Conservation (phyloP, 2,888 invertebrate species). For the Lottia gigantea region DNA sequence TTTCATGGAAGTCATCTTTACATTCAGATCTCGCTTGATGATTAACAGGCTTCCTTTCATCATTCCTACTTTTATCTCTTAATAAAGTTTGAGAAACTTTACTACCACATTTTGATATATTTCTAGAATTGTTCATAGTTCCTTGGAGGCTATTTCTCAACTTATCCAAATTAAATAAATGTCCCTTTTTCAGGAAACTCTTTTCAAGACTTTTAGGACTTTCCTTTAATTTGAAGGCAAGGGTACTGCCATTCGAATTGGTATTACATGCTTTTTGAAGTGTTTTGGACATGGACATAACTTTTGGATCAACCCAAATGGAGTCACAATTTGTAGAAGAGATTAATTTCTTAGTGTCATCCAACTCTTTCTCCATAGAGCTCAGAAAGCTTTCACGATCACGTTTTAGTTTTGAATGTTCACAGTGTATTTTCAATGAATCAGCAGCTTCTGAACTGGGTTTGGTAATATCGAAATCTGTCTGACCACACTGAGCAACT, state of each 20-base stretch:
- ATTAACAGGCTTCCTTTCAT: too few relatives aligned
- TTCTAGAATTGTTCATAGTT: background rate
- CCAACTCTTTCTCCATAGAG: background rate
- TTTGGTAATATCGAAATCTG: too few relatives aligned
- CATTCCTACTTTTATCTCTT: too few relatives aligned
- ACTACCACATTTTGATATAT: too few relatives aligned
- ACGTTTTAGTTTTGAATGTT: background rate
- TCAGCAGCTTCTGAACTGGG: too few relatives aligned
- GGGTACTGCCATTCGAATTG: constrained; percentile 10
- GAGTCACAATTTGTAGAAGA: background rate
- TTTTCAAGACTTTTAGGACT: background rate
- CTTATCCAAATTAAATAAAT: constrained; percentile 20
- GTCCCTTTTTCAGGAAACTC: constrained; percentile 2
- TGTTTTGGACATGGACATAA: constrained; percentile 19
- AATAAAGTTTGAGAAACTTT: too few relatives aligned
- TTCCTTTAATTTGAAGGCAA: background rate
- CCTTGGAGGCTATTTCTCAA: constrained; percentile 20
- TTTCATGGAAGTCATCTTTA: too few relatives aligned
- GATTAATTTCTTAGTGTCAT: background rate
- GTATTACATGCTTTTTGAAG: constrained; percentile 18
- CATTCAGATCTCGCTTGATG: too few relatives aligned
- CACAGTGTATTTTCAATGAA: too few relatives aligned
- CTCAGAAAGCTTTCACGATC: constrained; percentile 3
- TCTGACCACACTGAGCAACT: too few relatives aligned
- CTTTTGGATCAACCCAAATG: constrained; percentile 20